Evolutionary conservation across 2,888 invertebrate species (phyloP).

Genomic region (Didymodactylos carnosus): DNA sequence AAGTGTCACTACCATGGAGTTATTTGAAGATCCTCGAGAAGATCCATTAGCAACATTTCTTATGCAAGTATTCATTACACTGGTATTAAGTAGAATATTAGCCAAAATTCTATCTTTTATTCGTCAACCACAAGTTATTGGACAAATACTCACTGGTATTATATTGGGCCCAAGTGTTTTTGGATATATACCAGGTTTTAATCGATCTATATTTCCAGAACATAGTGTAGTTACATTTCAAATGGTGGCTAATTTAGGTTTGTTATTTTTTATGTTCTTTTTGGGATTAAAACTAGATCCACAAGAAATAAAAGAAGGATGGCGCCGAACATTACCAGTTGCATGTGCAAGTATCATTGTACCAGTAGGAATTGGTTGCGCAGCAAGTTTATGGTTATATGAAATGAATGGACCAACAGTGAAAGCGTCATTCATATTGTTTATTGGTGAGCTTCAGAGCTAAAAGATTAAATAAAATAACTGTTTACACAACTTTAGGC

Average conservation of each 20-base stretch:
- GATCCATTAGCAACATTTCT: neutral
- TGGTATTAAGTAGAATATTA: neutral
- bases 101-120: neutral
- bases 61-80: neutral
- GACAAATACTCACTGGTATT: neutral
- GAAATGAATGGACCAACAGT: neutral
- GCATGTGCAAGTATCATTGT: neutral
- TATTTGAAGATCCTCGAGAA: neutral
- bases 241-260: neutral
- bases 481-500: neutral
- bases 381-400: neutral
- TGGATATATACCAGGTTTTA: neutral
- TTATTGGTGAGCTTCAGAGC: neutral
- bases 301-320: neutral
- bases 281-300: neutral
- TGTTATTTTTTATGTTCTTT: neutral
- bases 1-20: too few species aligned
- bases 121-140: neutral
- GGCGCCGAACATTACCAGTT: neutral
- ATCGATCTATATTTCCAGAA: neutral
- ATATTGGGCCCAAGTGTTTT: neutral
- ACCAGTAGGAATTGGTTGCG: neutral
- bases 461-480: neutral
- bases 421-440: neutral
- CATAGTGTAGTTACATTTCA: neutral